Base-by-base conservation (phyloP, 2,113 vertebrate species). In the Toxotes jaculatrix region DNA sequence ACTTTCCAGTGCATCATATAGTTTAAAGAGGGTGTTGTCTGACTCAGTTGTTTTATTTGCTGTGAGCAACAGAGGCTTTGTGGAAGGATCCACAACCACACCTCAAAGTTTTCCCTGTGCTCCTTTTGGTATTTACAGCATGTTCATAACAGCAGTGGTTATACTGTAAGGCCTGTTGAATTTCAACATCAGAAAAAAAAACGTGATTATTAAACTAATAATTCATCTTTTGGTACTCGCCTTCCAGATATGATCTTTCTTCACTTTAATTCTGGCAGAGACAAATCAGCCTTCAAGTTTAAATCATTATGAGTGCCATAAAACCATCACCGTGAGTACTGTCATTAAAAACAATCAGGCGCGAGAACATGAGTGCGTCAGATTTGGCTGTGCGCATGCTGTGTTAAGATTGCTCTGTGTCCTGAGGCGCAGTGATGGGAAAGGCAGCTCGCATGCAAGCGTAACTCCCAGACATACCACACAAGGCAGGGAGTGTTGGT, bases 1-100 rank as follows among this genome's bases (percentile, higher is more conserved):
- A 70, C 55, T 82, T 83, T 90, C 66, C 82, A 65, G 6, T 16
- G 45, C 43, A 71, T 78, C 12, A 13, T 73, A 63, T 17, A 53
- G 66, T 81, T 82, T 31, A 27, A 89, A 74, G 45, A 72, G 86
- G 91, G 88, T 83, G 89, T 77, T 84, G 80, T 87, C 87, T 80
- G 63, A 36, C 59, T 77, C 11, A 40, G 71, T 63, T 19, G 36
- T 78, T 80, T 64, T 68, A 74, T 86, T 82, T 66, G 61, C 59
- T 57, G 62, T 85, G 79, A 89, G 71, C 66, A 68, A 82, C 36
- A 38, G 27, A 80, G 82, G 78, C 47, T 83, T 80, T 62, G n/a
- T 34, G 47, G 67, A 83, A 53, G 71, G 65, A 86, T 61, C 67
- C 0, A 3, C 69, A 73, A 86, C 90, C 90, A 88, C 91, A 89